Percentiles rank a stretch among this genome's conserved stretches.
Conservation (phyloP, 2,888 invertebrate genomes). For the Troglohyphantes excavatus region DNA sequence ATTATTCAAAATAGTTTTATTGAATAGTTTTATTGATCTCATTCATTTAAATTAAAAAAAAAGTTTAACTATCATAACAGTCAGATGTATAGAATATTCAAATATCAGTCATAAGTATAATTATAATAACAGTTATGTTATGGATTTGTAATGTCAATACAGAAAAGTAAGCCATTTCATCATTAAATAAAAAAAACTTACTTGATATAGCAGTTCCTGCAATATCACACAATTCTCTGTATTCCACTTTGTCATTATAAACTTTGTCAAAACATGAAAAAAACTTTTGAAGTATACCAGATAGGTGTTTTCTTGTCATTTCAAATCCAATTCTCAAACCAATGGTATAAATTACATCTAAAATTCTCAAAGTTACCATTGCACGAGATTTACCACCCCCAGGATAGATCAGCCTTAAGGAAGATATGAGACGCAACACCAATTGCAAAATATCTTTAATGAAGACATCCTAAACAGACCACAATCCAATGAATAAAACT, state of each 20-base stretch:
- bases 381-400: constrained; percentile 89
- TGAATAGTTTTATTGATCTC: no score
- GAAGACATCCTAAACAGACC: constrained; percentile 89
- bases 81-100: no score
- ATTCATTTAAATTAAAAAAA: no score
- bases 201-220: neutral
- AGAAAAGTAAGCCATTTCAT: neutral
- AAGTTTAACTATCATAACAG: no score
- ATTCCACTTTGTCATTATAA: constrained; percentile 65
- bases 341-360: constrained; percentile 90
- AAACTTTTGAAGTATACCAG: constrained; percentile 87
- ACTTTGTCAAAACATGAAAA: constrained; percentile 83
- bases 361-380: constrained; percentile 90
- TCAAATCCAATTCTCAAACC: constrained; percentile 84
- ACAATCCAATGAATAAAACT: neutral
- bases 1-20: no score
- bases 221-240: constrained; percentile 43
- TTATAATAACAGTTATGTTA: no score
- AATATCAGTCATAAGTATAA: no score
- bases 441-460: constrained; percentile 92
- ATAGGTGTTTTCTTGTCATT: constrained; percentile 83
- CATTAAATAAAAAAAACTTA: constrained; percentile 36
- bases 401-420: constrained; percentile 91
- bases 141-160: no score
- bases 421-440: constrained; percentile 90